phyloP scores from a whole-genome alignment of 2,797 vertebrate genomes.

The Clamator glandarius region DNA sequence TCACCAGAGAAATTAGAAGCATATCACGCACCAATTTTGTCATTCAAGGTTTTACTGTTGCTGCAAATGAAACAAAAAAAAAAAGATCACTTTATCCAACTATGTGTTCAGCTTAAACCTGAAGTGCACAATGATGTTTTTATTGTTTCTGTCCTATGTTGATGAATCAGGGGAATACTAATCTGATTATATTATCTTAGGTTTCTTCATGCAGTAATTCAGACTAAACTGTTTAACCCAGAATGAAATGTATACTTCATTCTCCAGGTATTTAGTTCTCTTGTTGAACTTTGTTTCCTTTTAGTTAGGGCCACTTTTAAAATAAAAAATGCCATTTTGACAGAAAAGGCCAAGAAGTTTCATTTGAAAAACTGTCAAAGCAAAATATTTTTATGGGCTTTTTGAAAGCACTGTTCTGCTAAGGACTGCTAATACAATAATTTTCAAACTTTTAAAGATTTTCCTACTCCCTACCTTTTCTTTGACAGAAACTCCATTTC shows the following conservation, averaged over 20 bases:
- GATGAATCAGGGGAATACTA: neutral
- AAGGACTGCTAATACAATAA: neutral
- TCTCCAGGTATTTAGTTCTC: neutral
- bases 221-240: neutral
- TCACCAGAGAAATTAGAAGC: neutral
- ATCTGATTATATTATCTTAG: neutral
- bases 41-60: neutral
- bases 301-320: neutral
- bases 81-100: neutral
- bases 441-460: neutral
- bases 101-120: neutral
- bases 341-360: neutral
- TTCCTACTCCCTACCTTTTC: neutral
- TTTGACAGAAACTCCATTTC: neutral
- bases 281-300: neutral
- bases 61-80: neutral
- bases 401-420: neutral
- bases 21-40: neutral
- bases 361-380: conserved; percentile 2
- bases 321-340: neutral
- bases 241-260: neutral
- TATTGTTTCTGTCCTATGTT: neutral
- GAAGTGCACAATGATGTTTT: neutral
- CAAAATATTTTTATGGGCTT: neutral
- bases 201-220: neutral